Conservation (phyloP, 2,888 invertebrate genomes). For the Plebejus melissa region DNA sequence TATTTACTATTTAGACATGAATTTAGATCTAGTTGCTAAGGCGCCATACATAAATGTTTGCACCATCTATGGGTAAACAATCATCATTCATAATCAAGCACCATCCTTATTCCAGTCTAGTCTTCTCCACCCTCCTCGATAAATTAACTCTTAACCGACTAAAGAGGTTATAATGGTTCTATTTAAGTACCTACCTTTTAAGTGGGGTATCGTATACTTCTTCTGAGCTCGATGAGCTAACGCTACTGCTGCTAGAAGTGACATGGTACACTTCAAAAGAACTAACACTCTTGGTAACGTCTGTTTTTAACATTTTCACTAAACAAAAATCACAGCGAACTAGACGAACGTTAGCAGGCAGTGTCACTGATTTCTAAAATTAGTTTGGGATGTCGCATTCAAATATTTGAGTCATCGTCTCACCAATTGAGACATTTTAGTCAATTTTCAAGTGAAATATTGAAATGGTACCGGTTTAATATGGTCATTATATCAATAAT, state of each 20-base stretch:
- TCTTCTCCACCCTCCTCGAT: not conserved
- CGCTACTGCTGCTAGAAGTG: conserved; percentile 58
- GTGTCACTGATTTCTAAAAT: conserved; percentile 68
- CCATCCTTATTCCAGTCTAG: not conserved
- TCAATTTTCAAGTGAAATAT: not conserved
- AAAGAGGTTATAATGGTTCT: not conserved
- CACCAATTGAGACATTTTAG: conserved; percentile 5
- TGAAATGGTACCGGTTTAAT: not conserved
- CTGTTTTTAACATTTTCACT: conserved; percentile 38
- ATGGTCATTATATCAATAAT: not conserved
- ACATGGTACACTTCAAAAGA: conserved; percentile 56
- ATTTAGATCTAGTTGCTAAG: not conserved
- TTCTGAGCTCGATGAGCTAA: conserved; percentile 55
- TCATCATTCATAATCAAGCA: not conserved
- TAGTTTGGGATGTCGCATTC: conserved; percentile 48
- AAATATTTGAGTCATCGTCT: conserved; percentile 51
- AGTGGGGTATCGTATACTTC: conserved; percentile 58
- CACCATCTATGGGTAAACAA: not conserved
- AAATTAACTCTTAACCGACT: not conserved
- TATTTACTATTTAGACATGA: no score
- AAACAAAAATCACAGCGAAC: conserved; percentile 41
- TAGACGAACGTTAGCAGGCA: conserved; percentile 44
- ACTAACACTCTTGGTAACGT: conserved; percentile 49
- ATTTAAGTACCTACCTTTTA: conserved; percentile 49
- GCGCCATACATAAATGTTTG: not conserved